Percentiles rank a stretch among this genome's conserved stretches.
Evolutionary conservation across 2,113 vertebrate species (phyloP).

Genomic region (Megaptera novaeangliae): DNA sequence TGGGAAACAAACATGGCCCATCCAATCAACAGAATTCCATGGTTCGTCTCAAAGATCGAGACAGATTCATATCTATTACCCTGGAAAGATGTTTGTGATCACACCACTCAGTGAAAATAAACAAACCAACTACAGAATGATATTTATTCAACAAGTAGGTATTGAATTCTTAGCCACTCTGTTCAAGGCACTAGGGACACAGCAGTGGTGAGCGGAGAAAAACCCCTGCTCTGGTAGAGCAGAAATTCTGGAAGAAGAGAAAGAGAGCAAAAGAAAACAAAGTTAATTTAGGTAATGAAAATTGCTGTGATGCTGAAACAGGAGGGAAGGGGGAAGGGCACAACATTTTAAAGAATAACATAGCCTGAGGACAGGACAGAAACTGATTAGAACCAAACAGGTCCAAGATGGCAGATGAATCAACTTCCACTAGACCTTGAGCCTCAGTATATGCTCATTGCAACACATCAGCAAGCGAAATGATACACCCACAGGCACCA

Average conservation of each 20-base stretch:
- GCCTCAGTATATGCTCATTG: no score
- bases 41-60: background rate
- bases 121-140: background rate
- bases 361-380: no score
- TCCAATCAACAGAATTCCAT: background rate
- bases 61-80: no score
- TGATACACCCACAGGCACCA: no score
- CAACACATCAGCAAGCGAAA: no score
- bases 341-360: no score
- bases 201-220: background rate
- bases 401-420: no score
- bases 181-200: background rate
- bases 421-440: no score
- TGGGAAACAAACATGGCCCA: background rate
- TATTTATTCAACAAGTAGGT: background rate
- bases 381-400: no score
- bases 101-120: background rate
- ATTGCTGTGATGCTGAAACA: background rate
- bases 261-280: background rate
- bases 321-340: no score
- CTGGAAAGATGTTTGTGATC: background rate
- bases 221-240: background rate
- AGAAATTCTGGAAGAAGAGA: background rate
- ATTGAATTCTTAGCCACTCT: background rate
- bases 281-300: background rate